Conservation (phyloP, 2,797 vertebrate species). For the Buceros bicornis region DNA sequence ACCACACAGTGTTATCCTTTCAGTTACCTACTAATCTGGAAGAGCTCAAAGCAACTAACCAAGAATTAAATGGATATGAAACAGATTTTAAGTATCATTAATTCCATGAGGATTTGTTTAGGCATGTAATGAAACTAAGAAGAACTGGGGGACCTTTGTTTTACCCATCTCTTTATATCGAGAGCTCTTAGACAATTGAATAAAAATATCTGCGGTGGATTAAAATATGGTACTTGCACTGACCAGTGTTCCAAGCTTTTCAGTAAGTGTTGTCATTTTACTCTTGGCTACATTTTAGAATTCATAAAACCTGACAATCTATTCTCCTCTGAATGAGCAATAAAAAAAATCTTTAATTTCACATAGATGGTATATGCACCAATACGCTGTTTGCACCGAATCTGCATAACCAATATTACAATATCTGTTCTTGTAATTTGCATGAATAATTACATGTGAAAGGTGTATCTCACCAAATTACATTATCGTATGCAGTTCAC, state of each 20-base stretch:
- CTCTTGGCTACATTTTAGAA: neutral
- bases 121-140: neutral
- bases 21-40: neutral
- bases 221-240: neutral
- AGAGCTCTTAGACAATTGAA: neutral
- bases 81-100: neutral
- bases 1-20: neutral
- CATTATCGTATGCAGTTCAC: neutral
- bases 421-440: neutral
- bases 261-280: neutral
- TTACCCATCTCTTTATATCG: neutral
- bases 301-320: neutral
- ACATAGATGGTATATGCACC: neutral
- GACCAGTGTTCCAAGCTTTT: neutral
- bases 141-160: neutral
- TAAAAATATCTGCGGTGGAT: neutral
- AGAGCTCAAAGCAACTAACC: neutral
- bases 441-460: slow-evolving; percentile 33
- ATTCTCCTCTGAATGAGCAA: neutral
- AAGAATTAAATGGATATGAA: neutral
- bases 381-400: neutral
- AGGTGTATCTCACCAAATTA: neutral
- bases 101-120: neutral
- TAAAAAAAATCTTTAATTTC: neutral
- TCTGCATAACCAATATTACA: neutral